These are phyloP conservation scores for Hippocampus abdominalis DNA, from an alignment of 2,113 vertebrate species.

Conservation along the genomic window DNA sequence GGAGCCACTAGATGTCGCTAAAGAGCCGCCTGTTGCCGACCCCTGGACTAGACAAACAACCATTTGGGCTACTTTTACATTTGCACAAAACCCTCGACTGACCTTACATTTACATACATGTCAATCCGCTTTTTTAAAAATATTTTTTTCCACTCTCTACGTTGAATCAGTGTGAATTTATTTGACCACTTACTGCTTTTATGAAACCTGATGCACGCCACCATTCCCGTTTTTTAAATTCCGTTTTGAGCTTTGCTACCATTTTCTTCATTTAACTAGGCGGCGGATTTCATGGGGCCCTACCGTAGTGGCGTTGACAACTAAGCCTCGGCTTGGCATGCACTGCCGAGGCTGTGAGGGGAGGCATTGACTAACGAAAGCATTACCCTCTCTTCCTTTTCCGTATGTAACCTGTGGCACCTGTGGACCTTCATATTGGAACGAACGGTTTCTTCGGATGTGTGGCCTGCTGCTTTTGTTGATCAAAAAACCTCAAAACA, in stretches of 20 bases:
- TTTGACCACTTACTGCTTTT: not conserved
- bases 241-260: not conserved
- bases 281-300: not conserved
- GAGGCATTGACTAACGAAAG: constrained; percentile 78
- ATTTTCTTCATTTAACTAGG: not conserved
- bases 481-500: constrained; percentile 54
- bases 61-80: too few relatives aligned
- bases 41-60: too few relatives aligned
- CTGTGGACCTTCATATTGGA: constrained; percentile 99
- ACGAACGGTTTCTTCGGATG: constrained; percentile 97
- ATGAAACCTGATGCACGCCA: not conserved
- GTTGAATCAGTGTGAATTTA: too few relatives aligned
- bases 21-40: too few relatives aligned
- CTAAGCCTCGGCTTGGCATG: constrained; percentile 48
- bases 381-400: constrained; percentile 99
- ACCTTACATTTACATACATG: not conserved
- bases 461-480: constrained; percentile 70
- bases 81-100: too few relatives aligned
- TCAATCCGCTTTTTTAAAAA: not conserved
- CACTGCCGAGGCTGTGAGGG: constrained; percentile 46
- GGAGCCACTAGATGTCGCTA: too few relatives aligned
- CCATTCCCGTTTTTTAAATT: not conserved
- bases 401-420: constrained; percentile 99
- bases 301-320: not conserved
- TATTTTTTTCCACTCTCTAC: not conserved